These are phyloP conservation scores for Chaetodon auriga DNA, from an alignment of 2,113 vertebrate species.

Conservation along the genomic window DNA sequence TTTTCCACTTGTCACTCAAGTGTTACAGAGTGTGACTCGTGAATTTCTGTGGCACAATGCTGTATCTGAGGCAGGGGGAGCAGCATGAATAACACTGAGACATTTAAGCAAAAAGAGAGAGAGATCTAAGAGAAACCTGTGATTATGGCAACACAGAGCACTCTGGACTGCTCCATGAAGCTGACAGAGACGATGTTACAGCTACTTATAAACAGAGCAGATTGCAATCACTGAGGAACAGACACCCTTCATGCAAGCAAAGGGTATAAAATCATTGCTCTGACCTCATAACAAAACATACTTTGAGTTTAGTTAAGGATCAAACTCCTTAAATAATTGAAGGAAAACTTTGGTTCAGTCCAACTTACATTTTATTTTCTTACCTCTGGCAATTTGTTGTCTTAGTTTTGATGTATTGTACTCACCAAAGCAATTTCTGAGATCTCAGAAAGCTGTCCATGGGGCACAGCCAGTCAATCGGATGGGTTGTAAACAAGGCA, in stretches of 20 bases:
- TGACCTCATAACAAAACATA: not conserved
- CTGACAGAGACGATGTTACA: not conserved
- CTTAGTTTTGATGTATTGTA: not conserved
- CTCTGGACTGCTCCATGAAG: not conserved
- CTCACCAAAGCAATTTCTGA: not conserved
- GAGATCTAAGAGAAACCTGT: constrained; percentile 24
- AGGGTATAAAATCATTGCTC: not conserved
- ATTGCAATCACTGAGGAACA: not conserved
- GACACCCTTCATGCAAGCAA: too few species aligned
- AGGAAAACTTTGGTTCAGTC: not conserved
- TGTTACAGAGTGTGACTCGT: constrained; percentile 45
- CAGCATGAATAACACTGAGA: constrained; percentile 12
- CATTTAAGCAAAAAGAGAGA: constrained; percentile 16
- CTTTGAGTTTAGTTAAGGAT: not conserved
- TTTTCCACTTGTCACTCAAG: constrained; percentile 58
- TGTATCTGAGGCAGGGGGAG: constrained; percentile 3
- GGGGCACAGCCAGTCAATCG: too few species aligned
- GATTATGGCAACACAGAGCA: constrained; percentile 14
- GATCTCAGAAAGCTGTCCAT: not conserved
- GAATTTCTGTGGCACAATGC: not conserved
- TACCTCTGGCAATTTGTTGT: not conserved
- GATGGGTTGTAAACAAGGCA: too few species aligned
- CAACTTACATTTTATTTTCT: not conserved
- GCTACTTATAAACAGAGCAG: not conserved
- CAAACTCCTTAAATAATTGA: not conserved